phyloP scores from a whole-genome alignment of 2,113 vertebrate genomes.

The Myocastor coypus region DNA sequence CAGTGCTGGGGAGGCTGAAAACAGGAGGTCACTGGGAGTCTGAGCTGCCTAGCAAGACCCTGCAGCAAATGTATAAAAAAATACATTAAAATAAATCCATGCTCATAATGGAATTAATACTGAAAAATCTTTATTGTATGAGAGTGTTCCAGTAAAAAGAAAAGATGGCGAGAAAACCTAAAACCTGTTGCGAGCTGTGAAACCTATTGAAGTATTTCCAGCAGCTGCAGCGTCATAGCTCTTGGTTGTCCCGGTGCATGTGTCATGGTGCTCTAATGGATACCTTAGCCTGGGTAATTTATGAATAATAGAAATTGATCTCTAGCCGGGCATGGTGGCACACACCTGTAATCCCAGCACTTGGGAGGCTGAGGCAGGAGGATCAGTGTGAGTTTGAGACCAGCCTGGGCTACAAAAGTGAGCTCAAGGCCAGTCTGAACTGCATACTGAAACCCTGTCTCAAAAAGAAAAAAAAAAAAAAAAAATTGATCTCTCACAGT shows the following conservation, averaged over 20 bases:
- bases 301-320: not conserved
- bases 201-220: not conserved
- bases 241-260: not conserved
- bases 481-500: not conserved
- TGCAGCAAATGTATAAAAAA: no score
- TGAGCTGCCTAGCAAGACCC: no score
- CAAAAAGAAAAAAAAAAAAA: no score
- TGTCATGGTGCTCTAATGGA: not conserved
- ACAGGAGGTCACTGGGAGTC: no score
- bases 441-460: no score
- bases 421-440: no score
- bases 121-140: not conserved
- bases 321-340: no score
- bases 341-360: no score
- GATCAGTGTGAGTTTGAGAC: no score
- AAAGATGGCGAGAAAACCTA: not conserved
- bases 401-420: no score
- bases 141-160: conserved; percentile 1
- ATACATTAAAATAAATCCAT: not conserved
- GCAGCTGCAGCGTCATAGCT: not conserved
- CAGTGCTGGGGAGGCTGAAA: no score
- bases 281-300: not conserved
- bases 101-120: not conserved
- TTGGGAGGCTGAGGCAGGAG: no score
- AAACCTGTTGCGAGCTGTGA: not conserved